Conservation (phyloP, 2,888 invertebrate genomes). For the Anthophora plumipes region DNA sequence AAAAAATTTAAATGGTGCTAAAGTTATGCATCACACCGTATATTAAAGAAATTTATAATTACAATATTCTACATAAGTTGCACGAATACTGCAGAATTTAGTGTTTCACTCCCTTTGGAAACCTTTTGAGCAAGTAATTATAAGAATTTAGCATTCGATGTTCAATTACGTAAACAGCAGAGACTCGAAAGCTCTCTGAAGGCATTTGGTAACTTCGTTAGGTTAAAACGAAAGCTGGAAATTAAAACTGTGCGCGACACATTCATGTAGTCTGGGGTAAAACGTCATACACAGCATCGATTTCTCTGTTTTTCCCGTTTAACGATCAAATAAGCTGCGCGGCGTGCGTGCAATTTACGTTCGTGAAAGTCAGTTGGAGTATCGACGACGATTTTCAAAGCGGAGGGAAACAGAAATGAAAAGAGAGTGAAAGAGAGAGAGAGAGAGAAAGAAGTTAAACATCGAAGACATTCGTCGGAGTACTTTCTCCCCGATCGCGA, state of each 20-base stretch:
- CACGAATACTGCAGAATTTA: no score
- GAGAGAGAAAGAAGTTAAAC: slow-evolving; percentile 15
- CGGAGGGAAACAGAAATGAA: no score
- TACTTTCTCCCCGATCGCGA: slow-evolving; percentile 4
- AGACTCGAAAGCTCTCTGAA: not conserved
- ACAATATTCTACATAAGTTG: no score
- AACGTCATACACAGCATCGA: not conserved
- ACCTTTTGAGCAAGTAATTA: no score
- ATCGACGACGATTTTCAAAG: slow-evolving; percentile 1
- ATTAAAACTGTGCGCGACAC: slow-evolving; percentile 11
- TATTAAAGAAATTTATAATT: no score
- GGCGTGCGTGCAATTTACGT: slow-evolving; percentile 5
- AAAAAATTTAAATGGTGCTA: no score
- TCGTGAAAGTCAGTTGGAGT: slow-evolving; percentile 13
- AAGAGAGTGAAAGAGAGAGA: no score
- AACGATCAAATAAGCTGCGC: slow-evolving; percentile 17
- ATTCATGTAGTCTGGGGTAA: not conserved
- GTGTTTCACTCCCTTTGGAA: no score
- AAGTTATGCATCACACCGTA: no score
- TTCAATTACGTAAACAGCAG: not conserved
- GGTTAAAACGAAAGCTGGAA: slow-evolving; percentile 7
- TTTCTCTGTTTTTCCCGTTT: slow-evolving; percentile 6
- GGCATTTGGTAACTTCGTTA: not conserved
- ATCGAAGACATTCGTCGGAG: slow-evolving; percentile 20
- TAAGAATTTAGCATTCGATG: no score